Percentiles rank a stretch among this genome's conserved stretches.
Evolutionary conservation across 2,888 invertebrate species (phyloP).

Genomic region (Tachina grossa): DNA sequence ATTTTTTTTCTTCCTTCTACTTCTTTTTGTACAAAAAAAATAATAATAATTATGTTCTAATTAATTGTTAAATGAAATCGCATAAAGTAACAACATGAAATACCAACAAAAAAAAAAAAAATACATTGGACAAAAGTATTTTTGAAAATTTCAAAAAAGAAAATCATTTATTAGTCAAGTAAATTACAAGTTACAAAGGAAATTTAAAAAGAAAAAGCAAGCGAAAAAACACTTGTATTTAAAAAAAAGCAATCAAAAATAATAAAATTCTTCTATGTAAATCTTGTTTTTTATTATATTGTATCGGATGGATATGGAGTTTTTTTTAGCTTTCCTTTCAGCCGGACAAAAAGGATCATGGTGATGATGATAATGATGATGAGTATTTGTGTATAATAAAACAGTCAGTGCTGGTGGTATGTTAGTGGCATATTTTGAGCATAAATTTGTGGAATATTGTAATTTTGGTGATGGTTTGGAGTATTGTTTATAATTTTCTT

Average conservation of each 20-base stretch:
- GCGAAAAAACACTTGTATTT: constrained; percentile 60
- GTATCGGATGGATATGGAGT: constrained; percentile 31
- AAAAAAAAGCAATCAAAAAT: constrained; percentile 70
- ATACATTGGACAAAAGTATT: constrained; percentile 68
- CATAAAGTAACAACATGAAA: constrained; percentile 39
- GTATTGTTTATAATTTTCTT: constrained; percentile 26
- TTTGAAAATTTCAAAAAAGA: constrained; percentile 66
- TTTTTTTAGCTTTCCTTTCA: constrained; percentile 44
- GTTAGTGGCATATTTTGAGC: constrained; percentile 56
- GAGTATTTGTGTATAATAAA: constrained; percentile 24
- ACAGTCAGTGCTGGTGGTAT: constrained; percentile 59
- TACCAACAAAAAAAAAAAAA: constrained; percentile 50
- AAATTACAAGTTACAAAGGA: constrained; percentile 39
- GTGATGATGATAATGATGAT: constrained; percentile 32
- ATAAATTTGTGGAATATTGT: constrained; percentile 56
- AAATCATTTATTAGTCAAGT: constrained; percentile 65
- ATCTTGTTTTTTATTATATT: constrained; percentile 63
- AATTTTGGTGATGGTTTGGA: constrained; percentile 58
- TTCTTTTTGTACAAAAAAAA: constrained; percentile 65
- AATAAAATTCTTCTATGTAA: constrained; percentile 72
- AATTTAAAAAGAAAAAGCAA: constrained; percentile 61
- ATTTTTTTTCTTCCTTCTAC: constrained; percentile 10
- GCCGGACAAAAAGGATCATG: constrained; percentile 35
- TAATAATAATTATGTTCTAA: constrained; percentile 62
- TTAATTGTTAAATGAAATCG: constrained; percentile 68